phyloP scores from a whole-genome alignment of 2,113 vertebrate genomes.

The Lampris megalopsis region DNA sequence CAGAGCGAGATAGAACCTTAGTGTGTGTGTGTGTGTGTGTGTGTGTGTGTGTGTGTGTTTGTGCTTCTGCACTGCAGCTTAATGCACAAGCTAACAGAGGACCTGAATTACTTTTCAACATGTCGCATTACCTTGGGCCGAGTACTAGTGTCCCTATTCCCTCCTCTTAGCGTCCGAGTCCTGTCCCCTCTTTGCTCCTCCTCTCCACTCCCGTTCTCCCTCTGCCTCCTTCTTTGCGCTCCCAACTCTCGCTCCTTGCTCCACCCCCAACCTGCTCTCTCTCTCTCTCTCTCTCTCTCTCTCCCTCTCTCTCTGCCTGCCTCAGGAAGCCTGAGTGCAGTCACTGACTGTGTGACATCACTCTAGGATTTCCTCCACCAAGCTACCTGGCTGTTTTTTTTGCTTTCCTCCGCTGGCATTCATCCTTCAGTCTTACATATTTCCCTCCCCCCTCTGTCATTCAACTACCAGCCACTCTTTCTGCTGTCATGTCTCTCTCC shows the following conservation, averaged over 20 bases:
- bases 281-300: constrained; percentile 6
- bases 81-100: not conserved
- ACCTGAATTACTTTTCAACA: not conserved
- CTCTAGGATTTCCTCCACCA: constrained; percentile 67
- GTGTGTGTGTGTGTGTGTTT: not conserved
- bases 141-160: not conserved
- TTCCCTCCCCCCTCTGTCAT: constrained; percentile 3
- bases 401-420: constrained; percentile 6
- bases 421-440: not conserved
- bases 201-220: not conserved
- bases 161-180: not conserved
- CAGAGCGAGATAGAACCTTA: too few species aligned
- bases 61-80: constrained; percentile 28
- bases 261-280: not conserved
- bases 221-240: not conserved
- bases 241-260: not conserved
- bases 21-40: not conserved
- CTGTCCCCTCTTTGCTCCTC: not conserved
- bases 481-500: not conserved
- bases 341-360: constrained; percentile 65
- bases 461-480: not conserved
- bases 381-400: constrained; percentile 1
- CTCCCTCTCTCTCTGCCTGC: not conserved
- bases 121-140: constrained; percentile 31
- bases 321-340: constrained; percentile 5